Evolutionary conservation across 2,888 invertebrate genomes (phyloP).

Genomic region (Eubasilissa splendida): DNA sequence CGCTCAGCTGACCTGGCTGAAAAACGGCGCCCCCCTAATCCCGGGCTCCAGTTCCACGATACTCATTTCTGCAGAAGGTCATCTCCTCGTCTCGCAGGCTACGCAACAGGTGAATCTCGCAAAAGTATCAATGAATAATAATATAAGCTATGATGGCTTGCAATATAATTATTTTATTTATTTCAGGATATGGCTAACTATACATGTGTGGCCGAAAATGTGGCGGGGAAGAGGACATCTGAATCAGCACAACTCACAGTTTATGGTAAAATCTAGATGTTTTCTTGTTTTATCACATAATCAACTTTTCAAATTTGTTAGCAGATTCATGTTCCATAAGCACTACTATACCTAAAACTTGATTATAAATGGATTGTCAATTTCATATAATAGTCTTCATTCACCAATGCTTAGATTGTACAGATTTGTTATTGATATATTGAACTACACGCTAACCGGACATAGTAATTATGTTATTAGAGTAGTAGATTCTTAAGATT

Average conservation of each 20-base stretch:
- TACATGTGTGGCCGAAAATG: constrained; percentile 88
- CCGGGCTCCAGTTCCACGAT: constrained; percentile 72
- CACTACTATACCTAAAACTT: too few species aligned
- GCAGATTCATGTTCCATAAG: too few species aligned
- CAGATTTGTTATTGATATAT: too few species aligned
- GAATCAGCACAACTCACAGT: constrained; percentile 85
- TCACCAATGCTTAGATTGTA: too few species aligned
- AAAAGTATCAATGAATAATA: background rate
- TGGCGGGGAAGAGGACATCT: constrained; percentile 82
- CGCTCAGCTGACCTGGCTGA: constrained; percentile 57
- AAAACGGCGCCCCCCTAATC: constrained; percentile 67
- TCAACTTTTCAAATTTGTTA: too few species aligned
- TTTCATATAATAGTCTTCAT: too few species aligned
- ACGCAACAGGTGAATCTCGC: constrained; percentile 74
- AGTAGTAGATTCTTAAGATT: too few species aligned
- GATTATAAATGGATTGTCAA: too few species aligned
- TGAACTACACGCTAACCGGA: too few species aligned
- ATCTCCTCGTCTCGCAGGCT: constrained; percentile 86
- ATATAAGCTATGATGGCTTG: too few species aligned
- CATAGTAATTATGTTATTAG: too few species aligned
- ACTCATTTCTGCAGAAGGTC: constrained; percentile 82
- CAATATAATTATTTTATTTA: constrained; percentile 11
- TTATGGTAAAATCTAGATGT: constrained; percentile 79
- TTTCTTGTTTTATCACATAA: background rate
- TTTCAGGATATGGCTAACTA: constrained; percentile 85